Evolutionary conservation across 2,113 vertebrate species (phyloP), one percentile per base, ranked within the genome.

Genomic region (Lasiurus borealis): DNA sequence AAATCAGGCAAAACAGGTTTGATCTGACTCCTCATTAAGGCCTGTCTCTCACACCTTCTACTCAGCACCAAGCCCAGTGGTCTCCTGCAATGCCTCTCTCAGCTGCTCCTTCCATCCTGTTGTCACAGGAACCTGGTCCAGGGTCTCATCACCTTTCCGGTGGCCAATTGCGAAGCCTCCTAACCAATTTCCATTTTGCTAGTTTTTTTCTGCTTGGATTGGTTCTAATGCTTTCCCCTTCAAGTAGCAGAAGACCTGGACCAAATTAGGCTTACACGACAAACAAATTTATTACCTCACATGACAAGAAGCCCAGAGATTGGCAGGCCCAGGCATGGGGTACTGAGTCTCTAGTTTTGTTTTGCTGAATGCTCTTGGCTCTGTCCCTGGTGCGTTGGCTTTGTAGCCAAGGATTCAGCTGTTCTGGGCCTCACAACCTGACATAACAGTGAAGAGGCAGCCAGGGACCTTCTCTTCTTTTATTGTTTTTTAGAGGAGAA

Each of bases 261-360:
- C 7, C 75, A 78, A 93, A 73, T 80, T 25, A 84, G 73, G 27
- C n/a, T 80, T 77, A 36, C 1, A 1, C 36, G 76, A 90, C 9
- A 52, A 69, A 40, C 50, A 78, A 8, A 50, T 64, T 36, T 87
- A n/a, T 80, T 59, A 2, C 7, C 7, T 86, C 77, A 78, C 16
- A 36, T 85, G 62, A 11, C 12, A 75, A 69, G 94, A 59, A 86
- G n/a, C 54, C 52, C 62, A 73, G 64, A 88, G 31, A 69, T 14
- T 5, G 10, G 27, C 29, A 66, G 44, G 0, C 6, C 2, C 8
- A 59, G 36, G 6, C 2, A 0, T 29, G 46, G 48, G 8, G 18
- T 1, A 0, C 3, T 59, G 62, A 19, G 12, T 18, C 21, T 80
- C 46, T 44, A 21, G 40, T 18, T 91, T 21, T 83, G 31, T 68